A percentile compares a stretch with the other conserved stretches of the same genome.
Evolutionary conservation across 2,888 invertebrate species (phyloP).

Genomic region (Orthosia gracilis): DNA sequence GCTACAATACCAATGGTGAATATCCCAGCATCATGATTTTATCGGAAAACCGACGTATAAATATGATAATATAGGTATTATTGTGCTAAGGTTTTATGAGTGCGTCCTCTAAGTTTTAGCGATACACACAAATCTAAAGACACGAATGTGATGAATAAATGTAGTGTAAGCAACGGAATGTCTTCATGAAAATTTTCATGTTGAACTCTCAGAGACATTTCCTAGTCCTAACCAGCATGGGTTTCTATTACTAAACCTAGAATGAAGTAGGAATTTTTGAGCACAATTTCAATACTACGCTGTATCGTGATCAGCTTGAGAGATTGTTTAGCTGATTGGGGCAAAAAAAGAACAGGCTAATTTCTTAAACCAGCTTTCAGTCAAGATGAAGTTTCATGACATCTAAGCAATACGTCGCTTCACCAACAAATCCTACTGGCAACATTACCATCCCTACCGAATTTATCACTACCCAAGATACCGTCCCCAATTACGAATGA

Average conservation of each 20-base stretch:
- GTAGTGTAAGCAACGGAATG: neutral
- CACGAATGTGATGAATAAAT: neutral
- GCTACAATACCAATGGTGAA: neutral
- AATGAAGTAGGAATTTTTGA: neutral
- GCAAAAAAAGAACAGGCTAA: neutral
- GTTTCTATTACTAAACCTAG: neutral
- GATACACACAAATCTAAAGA: neutral
- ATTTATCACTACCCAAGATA: constrained; percentile 17
- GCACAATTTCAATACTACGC: neutral
- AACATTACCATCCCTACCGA: neutral
- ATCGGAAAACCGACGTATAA: neutral
- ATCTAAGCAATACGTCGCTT: neutral
- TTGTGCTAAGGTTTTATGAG: too few relatives aligned
- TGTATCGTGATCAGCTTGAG: neutral
- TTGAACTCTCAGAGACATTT: neutral
- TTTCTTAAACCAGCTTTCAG: neutral
- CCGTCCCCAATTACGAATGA: constrained; percentile 23
- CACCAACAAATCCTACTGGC: neutral
- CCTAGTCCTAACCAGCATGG: neutral
- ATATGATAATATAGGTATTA: too few relatives aligned
- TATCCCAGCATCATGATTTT: neutral
- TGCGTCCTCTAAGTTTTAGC: too few relatives aligned
- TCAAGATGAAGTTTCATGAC: neutral
- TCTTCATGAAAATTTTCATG: neutral
- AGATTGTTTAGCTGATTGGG: neutral